Conservation (phyloP, 2,888 invertebrate genomes). For the Fragum fragum region DNA sequence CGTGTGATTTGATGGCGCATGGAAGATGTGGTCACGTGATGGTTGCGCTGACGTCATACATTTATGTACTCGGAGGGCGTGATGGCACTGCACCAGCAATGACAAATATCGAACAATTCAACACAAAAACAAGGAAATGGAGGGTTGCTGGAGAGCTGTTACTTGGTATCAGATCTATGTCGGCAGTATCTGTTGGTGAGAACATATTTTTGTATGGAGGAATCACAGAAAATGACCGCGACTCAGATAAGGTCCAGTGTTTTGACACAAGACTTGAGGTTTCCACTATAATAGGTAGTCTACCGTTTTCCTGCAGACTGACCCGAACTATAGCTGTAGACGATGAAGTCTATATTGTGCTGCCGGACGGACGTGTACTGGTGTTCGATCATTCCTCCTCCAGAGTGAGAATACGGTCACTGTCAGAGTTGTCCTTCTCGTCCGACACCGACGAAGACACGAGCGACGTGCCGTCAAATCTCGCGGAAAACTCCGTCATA, state of each 20-base stretch:
- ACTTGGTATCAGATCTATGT: slow-evolving; percentile 75
- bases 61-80: slow-evolving; percentile 78
- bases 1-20: slow-evolving; percentile 74
- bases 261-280: slow-evolving; percentile 74
- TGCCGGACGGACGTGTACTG: slow-evolving; percentile 77
- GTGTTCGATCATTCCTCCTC: slow-evolving; percentile 62
- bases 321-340: slow-evolving; percentile 75
- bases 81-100: slow-evolving; percentile 76
- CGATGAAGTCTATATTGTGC: slow-evolving; percentile 72
- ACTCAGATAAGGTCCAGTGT: slow-evolving; percentile 77
- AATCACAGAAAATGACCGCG: slow-evolving; percentile 76
- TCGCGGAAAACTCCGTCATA: slow-evolving; percentile 20
- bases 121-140: slow-evolving; percentile 76
- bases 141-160: slow-evolving; percentile 73
- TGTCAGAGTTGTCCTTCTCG: slow-evolving; percentile 66
- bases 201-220: slow-evolving; percentile 79
- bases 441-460: slow-evolving; percentile 53
- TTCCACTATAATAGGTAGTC: slow-evolving; percentile 74
- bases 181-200: slow-evolving; percentile 76
- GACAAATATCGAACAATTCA: slow-evolving; percentile 78
- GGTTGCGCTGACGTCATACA: slow-evolving; percentile 74
- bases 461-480: slow-evolving; percentile 19
- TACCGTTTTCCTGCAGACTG: slow-evolving; percentile 77
- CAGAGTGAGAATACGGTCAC: slow-evolving; percentile 47
- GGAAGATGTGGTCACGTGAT: slow-evolving; percentile 80